Base-by-base conservation (phyloP, 2,888 invertebrate species). In the Nemotelus pantherinus region DNA sequence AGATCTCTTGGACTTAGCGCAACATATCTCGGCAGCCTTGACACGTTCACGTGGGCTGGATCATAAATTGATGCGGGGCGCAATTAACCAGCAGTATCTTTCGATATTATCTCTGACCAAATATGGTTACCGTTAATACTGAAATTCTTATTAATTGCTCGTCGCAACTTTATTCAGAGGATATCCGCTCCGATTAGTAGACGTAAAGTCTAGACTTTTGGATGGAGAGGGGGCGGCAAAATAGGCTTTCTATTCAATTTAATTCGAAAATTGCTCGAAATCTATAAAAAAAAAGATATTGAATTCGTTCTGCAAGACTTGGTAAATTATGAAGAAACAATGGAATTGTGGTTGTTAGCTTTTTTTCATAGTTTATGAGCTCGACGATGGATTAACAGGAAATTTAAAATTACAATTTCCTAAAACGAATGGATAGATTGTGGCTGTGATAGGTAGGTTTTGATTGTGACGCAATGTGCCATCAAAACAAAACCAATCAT, bases 161-260 rank as follows among this genome's bases (percentile, higher is more conserved):
- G 25, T 2, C 41, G 47, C 47, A 1, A 60, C 60, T 50, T 74
- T 70, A 63, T 63, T 43, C 25, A 3, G 63, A 47, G 74, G 74
- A 74, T 74, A 48, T 74, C 74, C 74, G 74, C 48, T 74, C 74
- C 74, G 63, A 74, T 74, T 74, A 74, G 41, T 63, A 48, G 67
- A 41, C 25, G 39, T 25, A 70, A 9, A 41, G 53, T 2, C 10
- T 70, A 9, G 53, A 50, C 25, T 53, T 2, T 3, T 7, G 50
- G 39, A 48, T n/a, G 48, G 53, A 70, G 55, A 9, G 6, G 70
- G 44, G 39, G 41, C 25, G 25, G 25, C 25, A 25, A 25, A 25
- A 25, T 48, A n/a, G 55, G 53, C 4, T 55, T 3, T 25, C 43
- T 5, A 44, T 53, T 41, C 70, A 70, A 47, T 55, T 7, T 4